Evolutionary conservation across 2,888 invertebrate genomes (phyloP).

Genomic region (Phortica okadai): DNA sequence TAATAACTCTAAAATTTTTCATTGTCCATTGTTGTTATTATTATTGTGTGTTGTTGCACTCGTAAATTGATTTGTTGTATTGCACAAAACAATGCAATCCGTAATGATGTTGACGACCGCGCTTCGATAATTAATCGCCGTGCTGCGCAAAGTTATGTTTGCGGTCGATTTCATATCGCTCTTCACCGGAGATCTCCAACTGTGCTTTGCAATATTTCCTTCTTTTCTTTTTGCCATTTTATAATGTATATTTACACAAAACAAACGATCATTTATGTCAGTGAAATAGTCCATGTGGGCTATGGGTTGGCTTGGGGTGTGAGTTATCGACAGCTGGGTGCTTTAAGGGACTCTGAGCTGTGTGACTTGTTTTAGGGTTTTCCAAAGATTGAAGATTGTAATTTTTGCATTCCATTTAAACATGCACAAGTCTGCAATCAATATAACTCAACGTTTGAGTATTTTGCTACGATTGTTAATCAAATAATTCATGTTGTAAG

Average conservation of each 20-base stretch:
- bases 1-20: conserved; percentile 18
- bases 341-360: not conserved
- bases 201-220: not conserved
- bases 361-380: too few relatives aligned
- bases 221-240: not conserved
- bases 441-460: not conserved
- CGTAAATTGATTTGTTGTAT: conserved; percentile 10
- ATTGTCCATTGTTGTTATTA: conserved; percentile 4
- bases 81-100: conserved; percentile 15
- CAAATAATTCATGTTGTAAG: conserved; percentile 16
- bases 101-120: conserved; percentile 19
- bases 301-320: not conserved
- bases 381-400: not conserved
- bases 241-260: conserved; percentile 9
- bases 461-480: conserved; percentile 7
- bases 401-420: not conserved
- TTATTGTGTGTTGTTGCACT: too few relatives aligned
- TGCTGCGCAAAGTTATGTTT: conserved; percentile 35
- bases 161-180: conserved; percentile 63
- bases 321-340: conserved; percentile 12
- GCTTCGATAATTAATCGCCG: conserved; percentile 15
- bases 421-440: not conserved
- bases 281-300: not conserved
- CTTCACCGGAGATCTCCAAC: conserved; percentile 53
- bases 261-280: not conserved